Evolutionary conservation across 2,113 vertebrate genomes (phyloP).

Genomic region (Thunnus thynnus): DNA sequence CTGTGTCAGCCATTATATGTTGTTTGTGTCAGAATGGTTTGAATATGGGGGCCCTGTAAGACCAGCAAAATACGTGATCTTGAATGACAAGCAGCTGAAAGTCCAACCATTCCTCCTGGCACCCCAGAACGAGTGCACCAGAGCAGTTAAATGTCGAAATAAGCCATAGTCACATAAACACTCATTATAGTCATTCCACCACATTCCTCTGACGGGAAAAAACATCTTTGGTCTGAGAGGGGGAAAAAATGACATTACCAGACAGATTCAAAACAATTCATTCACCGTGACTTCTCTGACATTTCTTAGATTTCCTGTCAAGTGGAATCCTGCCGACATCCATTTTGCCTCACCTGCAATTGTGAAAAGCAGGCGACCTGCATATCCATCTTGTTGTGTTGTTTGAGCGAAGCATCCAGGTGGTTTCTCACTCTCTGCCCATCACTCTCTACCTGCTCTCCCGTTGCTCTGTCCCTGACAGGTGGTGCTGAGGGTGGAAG

Average conservation of each 20-base stretch:
- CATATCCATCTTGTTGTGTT: slow-evolving; percentile 71
- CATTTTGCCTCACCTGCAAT: slow-evolving; percentile 65
- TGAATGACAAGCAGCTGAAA: slow-evolving; percentile 39
- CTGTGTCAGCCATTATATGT: slow-evolving; percentile 12
- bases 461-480: slow-evolving; percentile 64
- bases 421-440: slow-evolving; percentile 63
- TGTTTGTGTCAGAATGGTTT: background rate
- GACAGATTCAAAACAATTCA: slow-evolving; percentile 70
- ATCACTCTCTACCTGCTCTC: slow-evolving; percentile 68
- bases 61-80: slow-evolving; percentile 23
- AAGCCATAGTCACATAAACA: slow-evolving; percentile 32
- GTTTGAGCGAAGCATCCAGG: slow-evolving; percentile 67
- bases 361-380: slow-evolving; percentile 63
- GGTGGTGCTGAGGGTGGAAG: slow-evolving; percentile 56
- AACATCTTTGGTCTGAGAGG: slow-evolving; percentile 25
- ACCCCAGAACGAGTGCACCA: background rate
- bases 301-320: slow-evolving; percentile 79
- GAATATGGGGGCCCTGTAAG: background rate
- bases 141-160: slow-evolving; percentile 33
- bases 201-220: slow-evolving; percentile 22
- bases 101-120: background rate
- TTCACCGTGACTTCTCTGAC: slow-evolving; percentile 71
- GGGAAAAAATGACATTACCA: slow-evolving; percentile 44
- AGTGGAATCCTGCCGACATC: slow-evolving; percentile 68
- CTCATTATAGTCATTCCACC: slow-evolving; percentile 36